Evolutionary conservation across 2,797 vertebrate genomes (phyloP).

Genomic region (Myotis pilosus): DNA sequence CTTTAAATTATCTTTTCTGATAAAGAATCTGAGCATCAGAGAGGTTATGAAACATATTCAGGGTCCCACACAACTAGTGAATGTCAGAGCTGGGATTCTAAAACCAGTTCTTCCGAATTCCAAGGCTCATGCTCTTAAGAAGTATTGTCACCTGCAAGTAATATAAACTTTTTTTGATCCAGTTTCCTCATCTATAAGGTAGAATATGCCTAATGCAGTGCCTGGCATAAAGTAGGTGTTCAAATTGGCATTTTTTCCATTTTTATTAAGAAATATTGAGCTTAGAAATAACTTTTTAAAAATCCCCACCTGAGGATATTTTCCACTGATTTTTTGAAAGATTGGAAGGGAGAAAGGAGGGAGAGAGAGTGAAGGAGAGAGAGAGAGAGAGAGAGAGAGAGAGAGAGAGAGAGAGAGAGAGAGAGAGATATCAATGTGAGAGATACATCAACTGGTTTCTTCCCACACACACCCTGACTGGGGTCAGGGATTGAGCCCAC

Average conservation of each 20-base stretch:
- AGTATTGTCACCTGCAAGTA: not conserved
- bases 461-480: too few relatives aligned
- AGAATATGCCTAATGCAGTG: not conserved
- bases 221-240: not conserved
- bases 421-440: too few relatives aligned
- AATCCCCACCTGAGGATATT: too few relatives aligned
- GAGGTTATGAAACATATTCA: not conserved
- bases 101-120: not conserved
- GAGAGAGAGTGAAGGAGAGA: too few relatives aligned
- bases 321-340: too few relatives aligned
- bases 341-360: too few relatives aligned
- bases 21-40: not conserved
- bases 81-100: not conserved
- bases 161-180: not conserved
- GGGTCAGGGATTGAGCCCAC: too few relatives aligned
- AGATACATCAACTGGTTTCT: too few relatives aligned
- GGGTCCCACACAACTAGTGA: not conserved
- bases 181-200: not conserved
- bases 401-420: too few relatives aligned
- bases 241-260: not conserved
- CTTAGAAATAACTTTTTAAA: not conserved
- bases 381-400: too few relatives aligned
- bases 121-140: not conserved
- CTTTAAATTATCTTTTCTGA: constrained; percentile 1
- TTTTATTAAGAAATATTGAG: constrained; percentile 7